Evolutionary conservation across 2,113 vertebrate genomes (phyloP).

Genomic region (Neolamprologus sp.): DNA sequence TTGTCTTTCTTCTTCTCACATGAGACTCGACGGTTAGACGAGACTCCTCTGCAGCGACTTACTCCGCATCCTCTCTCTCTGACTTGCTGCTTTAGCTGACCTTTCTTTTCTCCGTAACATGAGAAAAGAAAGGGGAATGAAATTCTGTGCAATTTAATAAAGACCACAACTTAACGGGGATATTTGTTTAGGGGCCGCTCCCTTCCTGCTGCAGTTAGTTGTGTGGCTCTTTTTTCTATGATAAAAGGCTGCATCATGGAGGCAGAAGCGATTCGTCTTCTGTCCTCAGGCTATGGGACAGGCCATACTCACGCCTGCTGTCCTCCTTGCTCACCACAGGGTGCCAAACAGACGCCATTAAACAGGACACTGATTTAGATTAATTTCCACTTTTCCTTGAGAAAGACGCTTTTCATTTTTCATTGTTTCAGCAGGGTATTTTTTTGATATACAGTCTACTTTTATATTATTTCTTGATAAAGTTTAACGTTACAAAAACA

Average conservation of each 20-base stretch:
- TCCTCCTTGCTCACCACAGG: background rate
- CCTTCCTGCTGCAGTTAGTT: background rate
- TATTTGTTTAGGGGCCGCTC: background rate
- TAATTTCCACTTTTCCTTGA: background rate
- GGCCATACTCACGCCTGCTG: background rate
- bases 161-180: background rate
- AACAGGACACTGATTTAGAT: background rate
- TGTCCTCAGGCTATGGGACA: constrained; percentile 20
- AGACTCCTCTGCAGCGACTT: background rate
- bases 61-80: background rate
- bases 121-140: background rate
- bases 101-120: background rate
- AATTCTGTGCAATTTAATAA: background rate
- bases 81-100: background rate
- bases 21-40: background rate
- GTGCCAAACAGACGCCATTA: background rate
- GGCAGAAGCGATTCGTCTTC: constrained; percentile 20
- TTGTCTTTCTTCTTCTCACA: background rate
- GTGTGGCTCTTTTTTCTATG: background rate
- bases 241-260: constrained; percentile 18
- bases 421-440: background rate
- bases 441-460: background rate
- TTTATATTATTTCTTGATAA: background rate
- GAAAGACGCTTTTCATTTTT: background rate
- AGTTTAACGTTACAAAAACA: background rate